These are phyloP conservation scores for Macrostomum cliftonense DNA, from an alignment of 2,888 invertebrate genomes.

Conservation along the genomic window DNA sequence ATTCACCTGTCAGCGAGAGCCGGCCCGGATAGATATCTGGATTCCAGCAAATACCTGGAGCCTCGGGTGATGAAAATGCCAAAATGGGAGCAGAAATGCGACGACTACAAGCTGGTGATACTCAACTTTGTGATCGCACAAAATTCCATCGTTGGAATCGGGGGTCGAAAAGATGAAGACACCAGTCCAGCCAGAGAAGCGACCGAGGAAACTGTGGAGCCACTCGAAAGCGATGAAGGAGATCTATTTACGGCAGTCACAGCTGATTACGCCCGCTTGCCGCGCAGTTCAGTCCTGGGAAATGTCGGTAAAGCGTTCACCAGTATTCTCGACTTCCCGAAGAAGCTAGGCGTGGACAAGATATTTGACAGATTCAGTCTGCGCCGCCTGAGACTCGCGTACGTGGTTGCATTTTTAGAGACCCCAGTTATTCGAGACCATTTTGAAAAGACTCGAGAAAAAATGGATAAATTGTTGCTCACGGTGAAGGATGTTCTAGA, in stretches of 20 bases:
- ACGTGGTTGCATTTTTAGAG: conserved; percentile 17
- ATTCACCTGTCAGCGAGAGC: conserved; percentile 18
- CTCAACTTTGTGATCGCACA: conserved; percentile 12
- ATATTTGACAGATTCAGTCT: conserved; percentile 16
- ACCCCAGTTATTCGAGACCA: conserved; percentile 15
- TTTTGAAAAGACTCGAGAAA: neutral
- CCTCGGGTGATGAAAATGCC: conserved; percentile 14
- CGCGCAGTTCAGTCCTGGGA: no score
- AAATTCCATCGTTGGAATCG: conserved; percentile 16
- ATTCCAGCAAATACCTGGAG: conserved; percentile 16
- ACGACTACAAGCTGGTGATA: conserved; percentile 19
- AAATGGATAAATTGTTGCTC: neutral
- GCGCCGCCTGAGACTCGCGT: conserved; percentile 18
- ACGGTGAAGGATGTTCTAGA: neutral
- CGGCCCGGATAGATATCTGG: conserved; percentile 12
- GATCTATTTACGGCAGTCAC: no score
- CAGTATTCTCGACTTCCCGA: neutral
- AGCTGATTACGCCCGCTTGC: no score
- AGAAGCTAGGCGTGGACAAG: neutral
- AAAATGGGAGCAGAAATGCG: conserved; percentile 18
- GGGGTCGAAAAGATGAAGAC: conserved; percentile 14
- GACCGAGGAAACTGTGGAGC: no score
- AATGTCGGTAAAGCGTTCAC: neutral
- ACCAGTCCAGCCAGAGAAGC: conserved; percentile 14
- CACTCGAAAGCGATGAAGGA: no score